Conservation (phyloP, 2,113 vertebrate genomes). For the Amphiprion percula region DNA sequence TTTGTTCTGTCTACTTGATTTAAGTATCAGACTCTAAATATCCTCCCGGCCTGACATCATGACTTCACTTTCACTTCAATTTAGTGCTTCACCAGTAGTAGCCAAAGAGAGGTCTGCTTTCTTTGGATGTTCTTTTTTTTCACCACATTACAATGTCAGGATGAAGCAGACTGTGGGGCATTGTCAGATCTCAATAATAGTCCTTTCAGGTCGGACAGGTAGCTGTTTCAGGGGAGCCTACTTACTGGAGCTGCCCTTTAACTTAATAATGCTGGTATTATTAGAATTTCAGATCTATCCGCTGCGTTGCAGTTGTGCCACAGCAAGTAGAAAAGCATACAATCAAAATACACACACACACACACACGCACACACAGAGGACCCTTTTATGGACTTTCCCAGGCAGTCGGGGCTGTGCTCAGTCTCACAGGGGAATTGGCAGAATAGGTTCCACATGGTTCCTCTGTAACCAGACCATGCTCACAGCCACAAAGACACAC, state of each 20-base stretch:
- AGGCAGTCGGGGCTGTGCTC: conserved; percentile 81
- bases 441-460: conserved; percentile 90
- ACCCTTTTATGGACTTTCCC: conserved; percentile 88
- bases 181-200: conserved; percentile 29
- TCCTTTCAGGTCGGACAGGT: conserved; percentile 46
- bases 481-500: conserved; percentile 30
- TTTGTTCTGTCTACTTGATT: conserved; percentile 43
- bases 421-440: conserved; percentile 86
- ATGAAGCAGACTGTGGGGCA: conserved; percentile 48
- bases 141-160: conserved; percentile 25
- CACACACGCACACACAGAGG: conserved; percentile 73
- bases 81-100: not conserved
- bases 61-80: conserved; percentile 42
- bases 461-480: conserved; percentile 66
- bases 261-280: conserved; percentile 46
- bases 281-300: conserved; percentile 29
- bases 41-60: conserved; percentile 1
- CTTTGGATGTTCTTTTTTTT: conserved; percentile 22
- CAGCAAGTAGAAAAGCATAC: conserved; percentile 68
- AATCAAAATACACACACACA: conserved; percentile 47
- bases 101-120: conserved; percentile 30
- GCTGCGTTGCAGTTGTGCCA: conserved; percentile 37
- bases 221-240: conserved; percentile 36
- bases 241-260: conserved; percentile 39
- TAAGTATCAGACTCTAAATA: conserved; percentile 37